These are phyloP conservation scores for Setophaga coronata DNA, from an alignment of 2,113 vertebrate genomes.

Conservation along the genomic window DNA sequence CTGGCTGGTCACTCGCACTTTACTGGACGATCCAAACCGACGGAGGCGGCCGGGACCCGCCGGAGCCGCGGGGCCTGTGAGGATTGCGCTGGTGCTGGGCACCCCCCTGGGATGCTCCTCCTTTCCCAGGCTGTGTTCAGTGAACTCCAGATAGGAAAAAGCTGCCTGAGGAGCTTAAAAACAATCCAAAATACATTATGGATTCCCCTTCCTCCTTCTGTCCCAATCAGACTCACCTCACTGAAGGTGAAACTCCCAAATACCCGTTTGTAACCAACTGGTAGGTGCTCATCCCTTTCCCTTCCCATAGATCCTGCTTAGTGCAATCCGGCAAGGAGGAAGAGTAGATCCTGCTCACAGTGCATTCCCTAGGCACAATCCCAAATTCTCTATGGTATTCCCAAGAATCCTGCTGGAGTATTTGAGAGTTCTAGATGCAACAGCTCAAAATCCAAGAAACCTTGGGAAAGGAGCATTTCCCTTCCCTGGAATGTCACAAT, in stretches of 20 bases:
- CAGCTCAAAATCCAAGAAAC: not conserved
- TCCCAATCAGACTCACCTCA: not conserved
- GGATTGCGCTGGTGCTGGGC: not conserved
- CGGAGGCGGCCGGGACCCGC: not conserved
- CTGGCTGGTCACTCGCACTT: not conserved
- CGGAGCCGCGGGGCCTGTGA: rapidly evolving
- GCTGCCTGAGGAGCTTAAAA: slow-evolving; percentile 33
- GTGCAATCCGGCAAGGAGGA: not conserved
- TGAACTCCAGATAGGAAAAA: slow-evolving; percentile 14
- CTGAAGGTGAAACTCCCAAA: not conserved
- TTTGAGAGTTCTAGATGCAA: not conserved
- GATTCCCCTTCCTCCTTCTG: not conserved
- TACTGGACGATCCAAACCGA: not conserved
- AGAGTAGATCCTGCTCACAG: not conserved
- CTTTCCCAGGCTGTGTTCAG: not conserved
- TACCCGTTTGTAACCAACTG: not conserved
- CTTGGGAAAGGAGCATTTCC: not conserved
- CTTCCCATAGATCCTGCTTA: not conserved
- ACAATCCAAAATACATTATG: not conserved
- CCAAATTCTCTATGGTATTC: not conserved
- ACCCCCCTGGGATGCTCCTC: not conserved
- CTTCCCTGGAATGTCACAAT: not conserved
- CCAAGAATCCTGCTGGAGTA: not conserved
- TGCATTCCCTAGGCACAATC: not conserved
- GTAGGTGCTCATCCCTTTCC: not conserved